These are phyloP conservation scores for Pyrochroa serraticornis DNA, from an alignment of 2,888 invertebrate species.

Conservation along the genomic window DNA sequence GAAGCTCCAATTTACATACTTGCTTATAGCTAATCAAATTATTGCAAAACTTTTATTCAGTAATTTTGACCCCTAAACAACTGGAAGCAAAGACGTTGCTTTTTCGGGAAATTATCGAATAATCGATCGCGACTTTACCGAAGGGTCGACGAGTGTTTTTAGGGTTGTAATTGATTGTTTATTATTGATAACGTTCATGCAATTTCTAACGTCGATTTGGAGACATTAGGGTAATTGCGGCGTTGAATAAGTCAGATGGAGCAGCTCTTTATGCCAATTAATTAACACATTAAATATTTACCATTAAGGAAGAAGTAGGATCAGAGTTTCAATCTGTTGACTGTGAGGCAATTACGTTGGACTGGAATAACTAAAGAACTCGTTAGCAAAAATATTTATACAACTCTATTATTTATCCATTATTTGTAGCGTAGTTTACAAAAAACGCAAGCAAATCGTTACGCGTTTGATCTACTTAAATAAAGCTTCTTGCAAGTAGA, in stretches of 20 bases:
- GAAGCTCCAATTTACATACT: conserved; percentile 17
- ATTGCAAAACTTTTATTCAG: conserved; percentile 14
- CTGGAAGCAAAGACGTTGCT: no score
- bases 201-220: no score
- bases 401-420: conserved; percentile 23
- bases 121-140: no score
- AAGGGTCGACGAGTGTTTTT: no score
- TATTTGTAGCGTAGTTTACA: conserved; percentile 16
- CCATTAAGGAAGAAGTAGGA: neutral
- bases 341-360: no score
- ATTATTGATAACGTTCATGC: no score
- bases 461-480: conserved; percentile 9
- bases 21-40: conserved; percentile 13
- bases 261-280: conserved; percentile 6
- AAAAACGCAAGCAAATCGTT: conserved; percentile 23
- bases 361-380: conserved; percentile 12
- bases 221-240: conserved; percentile 6
- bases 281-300: conserved; percentile 18
- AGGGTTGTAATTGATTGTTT: no score
- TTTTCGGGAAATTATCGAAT: no score
- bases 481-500: neutral
- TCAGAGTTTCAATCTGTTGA: neutral
- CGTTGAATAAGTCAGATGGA: neutral
- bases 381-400: conserved; percentile 8
- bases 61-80: no score